Percentiles rank a stretch among this genome's conserved stretches.
Evolutionary conservation across 2,797 vertebrate genomes (phyloP).

Genomic region (Rhinichthys osculus): DNA sequence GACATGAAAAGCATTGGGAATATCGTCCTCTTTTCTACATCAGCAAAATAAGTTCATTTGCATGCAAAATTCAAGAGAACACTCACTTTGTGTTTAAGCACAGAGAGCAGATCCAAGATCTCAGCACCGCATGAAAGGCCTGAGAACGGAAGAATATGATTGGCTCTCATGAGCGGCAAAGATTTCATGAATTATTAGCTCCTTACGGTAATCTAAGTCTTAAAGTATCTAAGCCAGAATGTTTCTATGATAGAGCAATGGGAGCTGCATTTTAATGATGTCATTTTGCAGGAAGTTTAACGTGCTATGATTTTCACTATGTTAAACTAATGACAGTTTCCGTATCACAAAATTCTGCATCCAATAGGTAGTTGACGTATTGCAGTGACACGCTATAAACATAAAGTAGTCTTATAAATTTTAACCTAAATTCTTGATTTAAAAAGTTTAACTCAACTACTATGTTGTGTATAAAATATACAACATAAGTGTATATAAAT

Average conservation of each 20-base stretch:
- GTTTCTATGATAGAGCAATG: background rate
- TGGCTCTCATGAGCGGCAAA: constrained; percentile 23
- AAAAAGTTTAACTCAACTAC: background rate
- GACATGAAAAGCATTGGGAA: constrained; percentile 5
- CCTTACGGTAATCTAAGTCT: constrained; percentile 20
- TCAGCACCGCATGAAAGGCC: constrained; percentile 26
- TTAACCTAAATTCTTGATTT: background rate
- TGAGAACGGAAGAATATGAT: constrained; percentile 40
- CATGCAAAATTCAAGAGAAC: constrained; percentile 51
- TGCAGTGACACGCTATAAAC: background rate
- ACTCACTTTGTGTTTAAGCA: constrained; percentile 38
- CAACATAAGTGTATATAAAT: background rate
- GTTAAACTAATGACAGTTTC: background rate
- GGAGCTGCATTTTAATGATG: constrained; percentile 19
- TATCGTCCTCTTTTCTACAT: constrained; percentile 36
- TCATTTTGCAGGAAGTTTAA: background rate
- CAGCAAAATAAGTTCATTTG: constrained; percentile 53
- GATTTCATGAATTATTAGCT: constrained; percentile 55
- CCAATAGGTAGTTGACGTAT: background rate
- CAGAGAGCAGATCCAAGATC: constrained; percentile 26
- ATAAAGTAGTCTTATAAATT: background rate
- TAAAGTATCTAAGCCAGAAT: constrained; percentile 11
- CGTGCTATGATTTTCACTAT: background rate
- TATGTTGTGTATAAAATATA: background rate
- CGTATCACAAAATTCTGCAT: background rate